A percentile compares a stretch with the other conserved stretches of the same genome.
Evolutionary conservation across 2,888 invertebrate genomes (phyloP).

Genomic region (Osedax fenrisi): DNA sequence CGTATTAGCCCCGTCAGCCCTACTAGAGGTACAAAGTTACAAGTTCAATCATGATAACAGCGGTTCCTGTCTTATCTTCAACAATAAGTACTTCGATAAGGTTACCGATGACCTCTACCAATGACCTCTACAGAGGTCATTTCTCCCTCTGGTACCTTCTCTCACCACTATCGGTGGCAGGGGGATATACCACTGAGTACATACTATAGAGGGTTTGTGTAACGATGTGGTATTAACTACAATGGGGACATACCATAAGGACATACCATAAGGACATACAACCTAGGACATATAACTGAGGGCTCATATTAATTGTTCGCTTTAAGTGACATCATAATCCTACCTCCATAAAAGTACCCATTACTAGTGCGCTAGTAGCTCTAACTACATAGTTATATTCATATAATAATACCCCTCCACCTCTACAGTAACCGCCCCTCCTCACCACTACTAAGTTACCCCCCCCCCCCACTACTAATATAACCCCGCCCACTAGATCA

Average conservation of each 20-base stretch:
- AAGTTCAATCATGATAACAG: constrained; percentile 70
- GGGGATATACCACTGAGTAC: neutral
- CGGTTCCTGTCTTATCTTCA: constrained; percentile 78
- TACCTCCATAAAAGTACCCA: too few species aligned
- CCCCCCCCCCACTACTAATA: neutral
- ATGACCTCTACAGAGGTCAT: too few species aligned
- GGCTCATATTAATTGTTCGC: too few species aligned
- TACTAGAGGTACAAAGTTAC: constrained; percentile 53
- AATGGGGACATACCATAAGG: too few species aligned
- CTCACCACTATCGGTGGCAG: neutral
- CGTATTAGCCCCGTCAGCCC: neutral
- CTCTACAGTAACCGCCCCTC: neutral
- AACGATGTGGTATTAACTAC: too few species aligned
- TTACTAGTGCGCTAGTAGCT: neutral
- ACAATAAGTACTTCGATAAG: constrained; percentile 67
- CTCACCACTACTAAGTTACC: neutral
- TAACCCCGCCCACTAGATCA: constrained; percentile 5
- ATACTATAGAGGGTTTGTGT: too few species aligned
- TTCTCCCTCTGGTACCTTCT: neutral
- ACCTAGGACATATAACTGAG: too few species aligned
- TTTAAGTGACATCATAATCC: too few species aligned
- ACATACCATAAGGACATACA: too few species aligned
- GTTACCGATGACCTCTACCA: too few species aligned
- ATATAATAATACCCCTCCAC: neutral
- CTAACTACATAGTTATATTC: neutral